A percentile compares a stretch with the other conserved stretches of the same genome.
phyloP scores from a whole-genome alignment of 2,113 vertebrate species.

The Anolis carolinensis region DNA sequence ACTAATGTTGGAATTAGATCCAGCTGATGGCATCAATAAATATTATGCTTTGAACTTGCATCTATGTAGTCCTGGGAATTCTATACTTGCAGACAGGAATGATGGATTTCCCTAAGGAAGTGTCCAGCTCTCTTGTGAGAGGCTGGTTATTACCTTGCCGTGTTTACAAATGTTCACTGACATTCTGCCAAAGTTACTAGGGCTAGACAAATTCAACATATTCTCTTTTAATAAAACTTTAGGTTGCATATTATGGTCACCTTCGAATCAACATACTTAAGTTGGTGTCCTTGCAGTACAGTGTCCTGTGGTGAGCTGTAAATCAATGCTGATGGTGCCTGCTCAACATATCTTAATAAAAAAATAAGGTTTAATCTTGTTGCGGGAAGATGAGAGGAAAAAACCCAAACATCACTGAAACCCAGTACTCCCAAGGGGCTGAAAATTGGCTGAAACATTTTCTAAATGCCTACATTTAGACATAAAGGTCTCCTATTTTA shows the following conservation, averaged over 20 bases:
- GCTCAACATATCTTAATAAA: slow-evolving; percentile 10
- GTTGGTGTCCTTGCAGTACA: neutral
- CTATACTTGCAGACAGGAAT: slow-evolving; percentile 21
- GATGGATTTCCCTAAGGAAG: slow-evolving; percentile 48
- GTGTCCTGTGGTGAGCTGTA: neutral
- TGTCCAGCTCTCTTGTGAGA: slow-evolving; percentile 50
- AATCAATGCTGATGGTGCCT: slow-evolving; percentile 11
- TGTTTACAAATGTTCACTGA: slow-evolving; percentile 51
- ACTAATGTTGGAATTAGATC: slow-evolving; percentile 42
- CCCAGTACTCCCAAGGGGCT: neutral
- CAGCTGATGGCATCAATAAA: slow-evolving; percentile 42
- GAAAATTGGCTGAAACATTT: neutral
- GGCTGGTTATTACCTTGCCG: slow-evolving; percentile 46
- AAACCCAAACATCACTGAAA: neutral
- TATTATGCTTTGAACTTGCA: slow-evolving; percentile 40
- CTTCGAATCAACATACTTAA: slow-evolving; percentile 30
- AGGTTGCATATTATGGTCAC: slow-evolving; percentile 23
- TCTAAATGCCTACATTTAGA: neutral
- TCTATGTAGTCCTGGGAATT: slow-evolving; percentile 30
- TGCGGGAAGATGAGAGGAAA: neutral
- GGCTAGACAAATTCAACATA: slow-evolving; percentile 35
- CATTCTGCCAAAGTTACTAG: slow-evolving; percentile 37
- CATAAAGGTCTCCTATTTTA: neutral
- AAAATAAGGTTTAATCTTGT: slow-evolving; percentile 5
- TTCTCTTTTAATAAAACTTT: slow-evolving; percentile 44